Evolutionary conservation across 2,888 invertebrate genomes (phyloP).

Genomic region (Pollenia labialis): DNA sequence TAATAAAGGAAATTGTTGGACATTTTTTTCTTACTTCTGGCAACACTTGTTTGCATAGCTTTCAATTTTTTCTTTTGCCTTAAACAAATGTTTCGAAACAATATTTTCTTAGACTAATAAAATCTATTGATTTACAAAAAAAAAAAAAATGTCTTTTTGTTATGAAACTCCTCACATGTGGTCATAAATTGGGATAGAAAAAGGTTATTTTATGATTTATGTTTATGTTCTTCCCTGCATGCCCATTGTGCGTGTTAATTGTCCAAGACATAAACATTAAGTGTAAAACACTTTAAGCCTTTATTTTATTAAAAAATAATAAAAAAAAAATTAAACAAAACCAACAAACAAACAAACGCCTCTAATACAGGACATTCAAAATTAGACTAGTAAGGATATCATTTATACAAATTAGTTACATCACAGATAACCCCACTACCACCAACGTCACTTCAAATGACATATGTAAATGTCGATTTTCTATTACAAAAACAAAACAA

Average conservation of each 20-base stretch:
- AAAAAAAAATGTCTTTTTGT: no score
- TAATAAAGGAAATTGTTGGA: no score
- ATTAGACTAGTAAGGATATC: slow-evolving; percentile 44
- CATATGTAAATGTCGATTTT: slow-evolving; percentile 67
- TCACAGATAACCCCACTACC: slow-evolving; percentile 59
- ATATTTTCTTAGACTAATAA: no score
- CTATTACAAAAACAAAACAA: neutral
- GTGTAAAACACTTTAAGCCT: slow-evolving; percentile 73
- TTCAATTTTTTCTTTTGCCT: no score
- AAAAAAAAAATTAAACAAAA: no score
- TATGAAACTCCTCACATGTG: slow-evolving; percentile 25
- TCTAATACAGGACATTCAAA: slow-evolving; percentile 18
- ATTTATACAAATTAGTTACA: slow-evolving; percentile 71
- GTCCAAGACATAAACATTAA: slow-evolving; percentile 74
- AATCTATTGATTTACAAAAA: no score
- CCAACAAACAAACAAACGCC: slow-evolving; percentile 40
- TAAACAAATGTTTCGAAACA: no score
- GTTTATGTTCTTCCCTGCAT: slow-evolving; percentile 36
- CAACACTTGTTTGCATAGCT: no score
- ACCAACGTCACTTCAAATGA: slow-evolving; percentile 27
- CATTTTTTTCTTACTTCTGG: no score
- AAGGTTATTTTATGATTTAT: slow-evolving; percentile 62
- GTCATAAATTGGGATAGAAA: slow-evolving; percentile 27
- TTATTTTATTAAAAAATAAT: neutral
- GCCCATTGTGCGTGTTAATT: slow-evolving; percentile 74